These are phyloP conservation scores for Vombatus ursinus DNA, from an alignment of 2,113 vertebrate species.

Conservation along the genomic window DNA sequence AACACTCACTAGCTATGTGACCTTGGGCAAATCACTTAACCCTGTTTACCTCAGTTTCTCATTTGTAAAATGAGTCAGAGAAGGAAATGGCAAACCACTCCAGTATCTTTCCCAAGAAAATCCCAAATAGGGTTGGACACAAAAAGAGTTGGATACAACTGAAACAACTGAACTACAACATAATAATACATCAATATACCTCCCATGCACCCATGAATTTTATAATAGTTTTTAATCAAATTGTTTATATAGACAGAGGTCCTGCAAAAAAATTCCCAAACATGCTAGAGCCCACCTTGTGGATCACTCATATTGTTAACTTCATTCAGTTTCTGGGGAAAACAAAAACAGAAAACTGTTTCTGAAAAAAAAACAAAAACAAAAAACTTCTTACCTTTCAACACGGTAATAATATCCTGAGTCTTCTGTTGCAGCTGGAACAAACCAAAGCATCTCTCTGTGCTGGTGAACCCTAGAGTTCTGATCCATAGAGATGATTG, in stretches of 20 bases:
- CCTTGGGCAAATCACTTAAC: not conserved
- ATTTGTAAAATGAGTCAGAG: not conserved
- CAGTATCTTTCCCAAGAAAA: not conserved
- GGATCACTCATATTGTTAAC: not conserved
- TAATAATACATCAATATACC: not conserved
- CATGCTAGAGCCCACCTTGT: not conserved
- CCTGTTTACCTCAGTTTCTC: not conserved
- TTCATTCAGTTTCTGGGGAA: not conserved
- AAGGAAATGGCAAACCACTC: not conserved
- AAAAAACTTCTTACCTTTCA: constrained; percentile 84
- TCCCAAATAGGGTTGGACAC: no score
- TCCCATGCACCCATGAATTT: not conserved
- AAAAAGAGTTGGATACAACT: not conserved
- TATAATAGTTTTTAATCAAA: not conserved
- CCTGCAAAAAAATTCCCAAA: not conserved
- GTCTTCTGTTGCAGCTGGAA: constrained; percentile 83
- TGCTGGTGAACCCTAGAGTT: constrained; percentile 79
- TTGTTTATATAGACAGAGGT: not conserved
- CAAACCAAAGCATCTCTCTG: constrained; percentile 87
- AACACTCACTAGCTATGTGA: not conserved
- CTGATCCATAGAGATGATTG: constrained; percentile 73
- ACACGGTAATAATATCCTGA: constrained; percentile 85
- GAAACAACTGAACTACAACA: not conserved
- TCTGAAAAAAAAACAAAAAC: not conserved
- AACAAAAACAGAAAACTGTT: not conserved